phyloP scores from a whole-genome alignment of 2,888 invertebrate species.

The Oligia fasciuncula region DNA sequence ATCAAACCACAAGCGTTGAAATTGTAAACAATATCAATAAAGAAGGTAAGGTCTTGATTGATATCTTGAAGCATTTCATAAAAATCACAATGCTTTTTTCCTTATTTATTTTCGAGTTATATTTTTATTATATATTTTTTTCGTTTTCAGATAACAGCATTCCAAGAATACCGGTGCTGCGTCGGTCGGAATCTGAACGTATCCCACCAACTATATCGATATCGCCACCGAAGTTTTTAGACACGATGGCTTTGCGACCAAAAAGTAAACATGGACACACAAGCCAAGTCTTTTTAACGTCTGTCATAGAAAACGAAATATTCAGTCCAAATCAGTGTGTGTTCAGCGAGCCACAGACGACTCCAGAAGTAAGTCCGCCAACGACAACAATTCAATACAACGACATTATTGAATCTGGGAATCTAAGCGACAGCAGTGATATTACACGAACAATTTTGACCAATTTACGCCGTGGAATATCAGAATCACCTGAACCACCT shows the following conservation, averaged over 20 bases:
- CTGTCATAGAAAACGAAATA: slow-evolving; percentile 78
- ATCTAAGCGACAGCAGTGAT: slow-evolving; percentile 86
- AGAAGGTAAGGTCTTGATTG: slow-evolving; percentile 68
- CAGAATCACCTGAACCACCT: slow-evolving; percentile 87
- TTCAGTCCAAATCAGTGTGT: slow-evolving; percentile 66
- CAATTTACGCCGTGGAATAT: slow-evolving; percentile 83
- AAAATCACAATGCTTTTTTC: neutral
- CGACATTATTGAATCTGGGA: slow-evolving; percentile 79
- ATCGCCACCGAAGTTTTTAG: slow-evolving; percentile 92
- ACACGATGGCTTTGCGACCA: slow-evolving; percentile 95
- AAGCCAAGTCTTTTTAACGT: slow-evolving; percentile 91
- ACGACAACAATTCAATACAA: slow-evolving; percentile 44
- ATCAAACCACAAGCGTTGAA: slow-evolving; percentile 50
- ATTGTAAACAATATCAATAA: slow-evolving; percentile 49
- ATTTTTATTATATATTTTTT: slow-evolving; percentile 8
- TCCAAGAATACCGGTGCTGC: slow-evolving; percentile 83
- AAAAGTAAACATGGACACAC: slow-evolving; percentile 91
- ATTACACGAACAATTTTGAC: slow-evolving; percentile 83
- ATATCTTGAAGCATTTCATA: neutral
- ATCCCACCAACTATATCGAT: slow-evolving; percentile 81
- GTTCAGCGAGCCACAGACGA: slow-evolving; percentile 51
- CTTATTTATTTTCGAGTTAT: neutral
- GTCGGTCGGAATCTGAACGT: slow-evolving; percentile 88
- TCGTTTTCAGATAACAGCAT: slow-evolving; percentile 84
- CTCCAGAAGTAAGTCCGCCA: slow-evolving; percentile 40